A percentile compares a stretch with the other conserved stretches of the same genome.
Evolutionary conservation across 2,888 invertebrate genomes (phyloP).

Genomic region (Nephrotoma guestfalica): DNA sequence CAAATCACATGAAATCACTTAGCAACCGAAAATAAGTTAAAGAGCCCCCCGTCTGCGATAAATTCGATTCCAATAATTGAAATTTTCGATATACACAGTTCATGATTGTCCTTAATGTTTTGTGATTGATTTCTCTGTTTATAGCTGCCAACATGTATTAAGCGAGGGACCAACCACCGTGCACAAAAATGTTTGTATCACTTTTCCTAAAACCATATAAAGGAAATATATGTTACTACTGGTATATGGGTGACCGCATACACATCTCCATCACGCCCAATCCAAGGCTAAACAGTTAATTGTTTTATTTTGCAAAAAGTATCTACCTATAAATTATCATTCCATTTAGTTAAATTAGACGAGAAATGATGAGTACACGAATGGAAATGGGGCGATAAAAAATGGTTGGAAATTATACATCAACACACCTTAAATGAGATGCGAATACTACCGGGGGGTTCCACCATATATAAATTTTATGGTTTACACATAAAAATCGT

Average conservation of each 20-base stretch:
- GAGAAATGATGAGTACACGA: not conserved
- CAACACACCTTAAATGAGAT: not conserved
- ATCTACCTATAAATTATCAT: not conserved
- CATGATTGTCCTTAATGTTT: not conserved
- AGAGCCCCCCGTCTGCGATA: not conserved
- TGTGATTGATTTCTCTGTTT: not conserved
- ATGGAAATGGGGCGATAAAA: not conserved
- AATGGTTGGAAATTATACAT: not conserved
- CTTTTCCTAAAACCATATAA: not conserved
- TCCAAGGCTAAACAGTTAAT: not conserved
- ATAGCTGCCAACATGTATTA: not conserved
- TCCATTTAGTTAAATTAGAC: not conserved
- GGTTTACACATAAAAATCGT: no score
- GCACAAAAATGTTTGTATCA: not conserved
- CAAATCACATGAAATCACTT: not conserved
- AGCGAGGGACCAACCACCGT: not conserved
- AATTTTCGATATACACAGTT: not conserved
- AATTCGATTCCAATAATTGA: not conserved
- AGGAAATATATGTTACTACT: not conserved
- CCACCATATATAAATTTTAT: not conserved
- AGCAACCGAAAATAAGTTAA: not conserved
- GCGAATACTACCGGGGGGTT: not conserved
- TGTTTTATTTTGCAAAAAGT: not conserved
- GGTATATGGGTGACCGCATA: not conserved
- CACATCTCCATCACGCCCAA: no score